phyloP scores from a whole-genome alignment of 2,888 invertebrate genomes.

The Eurytoma californica region DNA sequence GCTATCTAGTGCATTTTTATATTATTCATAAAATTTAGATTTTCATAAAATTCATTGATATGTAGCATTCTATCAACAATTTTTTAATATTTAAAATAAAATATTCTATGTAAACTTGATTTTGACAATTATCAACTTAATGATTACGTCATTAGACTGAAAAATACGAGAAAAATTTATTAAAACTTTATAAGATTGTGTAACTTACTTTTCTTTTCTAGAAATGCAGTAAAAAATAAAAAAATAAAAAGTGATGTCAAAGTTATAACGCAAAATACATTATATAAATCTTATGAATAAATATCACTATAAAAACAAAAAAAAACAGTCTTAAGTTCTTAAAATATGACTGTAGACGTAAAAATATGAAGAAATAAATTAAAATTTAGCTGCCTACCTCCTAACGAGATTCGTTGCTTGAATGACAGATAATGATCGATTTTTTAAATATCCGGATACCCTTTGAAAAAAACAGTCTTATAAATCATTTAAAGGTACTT shows the following conservation, averaged over 20 bases:
- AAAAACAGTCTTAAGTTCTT: conserved; percentile 41
- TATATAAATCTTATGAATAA: conserved; percentile 44
- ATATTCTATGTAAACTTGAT: no score
- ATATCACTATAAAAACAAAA: conserved; percentile 47
- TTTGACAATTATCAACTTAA: not conserved
- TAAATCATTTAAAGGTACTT: not conserved
- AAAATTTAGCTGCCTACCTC: conserved; percentile 24
- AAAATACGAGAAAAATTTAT: no score
- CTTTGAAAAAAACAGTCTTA: conserved; percentile 25
- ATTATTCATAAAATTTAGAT: not conserved
- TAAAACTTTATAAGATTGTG: no score
- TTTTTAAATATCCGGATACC: conserved; percentile 11
- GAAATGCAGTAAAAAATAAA: not conserved
- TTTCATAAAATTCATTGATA: conserved; percentile 25
- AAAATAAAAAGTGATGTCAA: conserved; percentile 26
- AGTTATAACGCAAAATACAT: conserved; percentile 34
- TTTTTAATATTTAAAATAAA: conserved; percentile 29
- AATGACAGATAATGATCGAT: conserved; percentile 15
- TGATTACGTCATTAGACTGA: not conserved
- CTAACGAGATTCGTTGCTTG: conserved; percentile 47
- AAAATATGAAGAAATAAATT: conserved; percentile 38
- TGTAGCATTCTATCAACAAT: conserved; percentile 12
- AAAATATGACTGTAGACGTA: conserved; percentile 23
- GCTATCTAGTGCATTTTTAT: conserved; percentile 10
- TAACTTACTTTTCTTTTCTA: no score